A percentile compares a stretch with the other conserved stretches of the same genome.
phyloP scores from a whole-genome alignment of 1,140 invertebrate species.

The Rhynchophorus ferrugineus region DNA sequence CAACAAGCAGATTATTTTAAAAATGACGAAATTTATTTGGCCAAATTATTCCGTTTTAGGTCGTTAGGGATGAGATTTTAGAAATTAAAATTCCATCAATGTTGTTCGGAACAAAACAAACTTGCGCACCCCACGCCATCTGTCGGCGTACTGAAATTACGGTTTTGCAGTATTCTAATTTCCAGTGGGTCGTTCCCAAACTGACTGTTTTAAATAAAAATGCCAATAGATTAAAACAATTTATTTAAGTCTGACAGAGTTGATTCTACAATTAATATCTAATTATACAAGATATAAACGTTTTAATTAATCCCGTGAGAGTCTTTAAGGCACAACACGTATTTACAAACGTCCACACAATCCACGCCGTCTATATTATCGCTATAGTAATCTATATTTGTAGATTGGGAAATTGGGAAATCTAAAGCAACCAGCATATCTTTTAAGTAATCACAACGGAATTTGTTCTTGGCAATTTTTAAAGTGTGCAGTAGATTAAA shows the following conservation, averaged over 20 bases:
- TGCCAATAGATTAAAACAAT: no score
- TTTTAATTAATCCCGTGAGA: conserved; percentile 17
- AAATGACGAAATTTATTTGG: conserved; percentile 14
- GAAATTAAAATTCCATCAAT: no score
- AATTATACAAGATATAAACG: not conserved
- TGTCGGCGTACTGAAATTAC: no score
- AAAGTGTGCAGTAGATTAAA: not conserved
- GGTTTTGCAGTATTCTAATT: no score
- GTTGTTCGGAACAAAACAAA: no score
- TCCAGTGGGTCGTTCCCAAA: no score
- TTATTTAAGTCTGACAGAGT: no score
- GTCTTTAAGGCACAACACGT: conserved; percentile 15
- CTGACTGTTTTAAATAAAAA: no score
- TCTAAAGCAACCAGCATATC: conserved; percentile 6
- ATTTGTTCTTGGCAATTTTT: conserved; percentile 13
- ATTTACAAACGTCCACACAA: conserved; percentile 20
- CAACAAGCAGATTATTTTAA: conserved; percentile 6
- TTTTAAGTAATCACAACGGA: conserved; percentile 13
- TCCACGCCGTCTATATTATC: conserved; percentile 17
- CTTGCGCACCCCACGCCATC: no score
- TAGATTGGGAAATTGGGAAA: not conserved
- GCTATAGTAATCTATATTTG: conserved; percentile 4
- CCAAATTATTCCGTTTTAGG: conserved; percentile 1
- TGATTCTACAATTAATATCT: no score
- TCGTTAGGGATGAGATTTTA: no score